Base-by-base conservation (phyloP, 64 coral and sea anemone genomes). In the Cladopsammia gracilis region DNA sequence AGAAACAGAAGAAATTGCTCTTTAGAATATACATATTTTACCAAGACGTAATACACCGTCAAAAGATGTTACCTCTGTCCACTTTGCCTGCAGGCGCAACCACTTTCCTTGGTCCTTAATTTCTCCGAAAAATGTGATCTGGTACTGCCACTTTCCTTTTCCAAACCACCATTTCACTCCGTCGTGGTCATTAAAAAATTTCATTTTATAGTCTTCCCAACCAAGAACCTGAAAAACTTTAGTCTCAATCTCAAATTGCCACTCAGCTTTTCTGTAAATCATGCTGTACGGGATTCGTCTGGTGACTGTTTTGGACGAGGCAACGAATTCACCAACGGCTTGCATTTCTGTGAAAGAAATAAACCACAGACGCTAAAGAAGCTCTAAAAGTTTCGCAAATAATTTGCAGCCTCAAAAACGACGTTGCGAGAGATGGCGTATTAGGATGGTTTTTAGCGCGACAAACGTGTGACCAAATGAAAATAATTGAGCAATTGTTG, bases 141-240 rank as follows among this genome's bases (percentile, higher is more conserved):
- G 18, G 19, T 84, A 84, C 19, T 49, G 43, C 12, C 18, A 19
- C 13, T 68, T 45, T 9, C 26, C 18, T 68, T 50, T 64, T 84
- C 80, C 80, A 84, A 84, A 84, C 20, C 24, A 5, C 10, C 66
- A 19, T 84, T 11, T 84, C 43, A 84, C 6, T 84, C 46, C 62
- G 19, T 24, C 7, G 44, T 6, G 19, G 45, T 67, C 20, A 13
- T 3, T 19, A 11, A 19, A 67, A 3, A 64, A 4, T 25, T 8
- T 84, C 44, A 67, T 23, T 20, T 24, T 84, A 0, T 42, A 18
- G 10, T 67, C 46, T 71, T 80, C 76, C 53, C 67, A 79, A 10
- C 88, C 23, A 23, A 58, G 15, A 7, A 65, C 70, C 12, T 70
- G 14, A 3, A 75, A 13, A 6, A 15, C 3, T 20, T 48, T 50